Percentiles rank a stretch among this genome's conserved stretches.
These are phyloP conservation scores for Xenentodon cancila DNA, from an alignment of 2,797 vertebrate genomes.

Conservation along the genomic window DNA sequence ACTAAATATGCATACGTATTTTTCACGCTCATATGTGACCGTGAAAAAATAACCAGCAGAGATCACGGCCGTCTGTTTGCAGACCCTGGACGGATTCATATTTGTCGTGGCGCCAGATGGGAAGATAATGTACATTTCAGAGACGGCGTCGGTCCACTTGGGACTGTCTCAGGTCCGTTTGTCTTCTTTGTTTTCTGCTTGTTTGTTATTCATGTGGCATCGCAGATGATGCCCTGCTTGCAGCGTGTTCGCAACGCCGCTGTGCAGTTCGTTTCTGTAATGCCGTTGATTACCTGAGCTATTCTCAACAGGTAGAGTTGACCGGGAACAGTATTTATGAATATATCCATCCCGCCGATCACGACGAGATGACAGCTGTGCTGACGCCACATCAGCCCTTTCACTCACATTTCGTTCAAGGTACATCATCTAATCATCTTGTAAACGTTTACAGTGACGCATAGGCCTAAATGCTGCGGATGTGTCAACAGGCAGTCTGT, in stretches of 20 bases:
- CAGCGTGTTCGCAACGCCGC: background rate
- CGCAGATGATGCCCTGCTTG: background rate
- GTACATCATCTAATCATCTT: constrained; percentile 67
- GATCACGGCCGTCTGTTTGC: constrained; percentile 19
- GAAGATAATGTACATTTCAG: constrained; percentile 99
- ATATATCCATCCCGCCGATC: constrained; percentile 96
- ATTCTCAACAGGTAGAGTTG: constrained; percentile 94
- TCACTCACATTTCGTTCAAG: constrained; percentile 97
- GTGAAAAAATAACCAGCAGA: background rate
- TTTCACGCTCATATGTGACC: too few relatives aligned
- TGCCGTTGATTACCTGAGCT: constrained; percentile 51
- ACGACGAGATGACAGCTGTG: constrained; percentile 98
- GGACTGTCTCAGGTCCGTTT: constrained; percentile 94
- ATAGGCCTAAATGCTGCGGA: background rate
- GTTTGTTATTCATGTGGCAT: too few relatives aligned
- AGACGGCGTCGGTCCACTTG: constrained; percentile 97
- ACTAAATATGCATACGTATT: background rate
- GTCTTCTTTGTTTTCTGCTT: background rate
- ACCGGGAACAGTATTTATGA: constrained; percentile 99
- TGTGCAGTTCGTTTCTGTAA: background rate
- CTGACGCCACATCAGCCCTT: constrained; percentile 98
- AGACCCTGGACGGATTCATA: constrained; percentile 99
- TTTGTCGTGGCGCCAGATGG: constrained; percentile 98
- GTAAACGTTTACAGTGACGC: too few relatives aligned
- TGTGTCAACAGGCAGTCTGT: background rate